Percentiles rank a stretch among this genome's conserved stretches.
Conservation (phyloP, 2,888 invertebrate genomes). For the Nomada goodeniana region DNA sequence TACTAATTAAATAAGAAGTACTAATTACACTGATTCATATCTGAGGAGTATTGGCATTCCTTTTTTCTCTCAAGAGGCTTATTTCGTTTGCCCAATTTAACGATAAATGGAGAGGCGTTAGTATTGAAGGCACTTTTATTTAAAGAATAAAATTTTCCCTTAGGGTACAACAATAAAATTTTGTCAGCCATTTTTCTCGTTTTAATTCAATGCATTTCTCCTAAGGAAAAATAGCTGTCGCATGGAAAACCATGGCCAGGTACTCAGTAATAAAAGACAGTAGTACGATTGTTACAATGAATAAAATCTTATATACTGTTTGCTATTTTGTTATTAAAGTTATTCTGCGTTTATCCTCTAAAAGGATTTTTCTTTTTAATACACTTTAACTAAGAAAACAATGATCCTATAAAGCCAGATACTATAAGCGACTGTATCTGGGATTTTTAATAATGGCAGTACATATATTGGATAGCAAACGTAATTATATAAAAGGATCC, state of each 20-base stretch:
- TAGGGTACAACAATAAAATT: conserved; percentile 75
- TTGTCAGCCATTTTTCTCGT: conserved; percentile 65
- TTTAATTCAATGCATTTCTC: conserved; percentile 45
- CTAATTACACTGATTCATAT: too few species aligned
- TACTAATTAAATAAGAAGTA: background rate
- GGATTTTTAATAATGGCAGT: conserved; percentile 66
- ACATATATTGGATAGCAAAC: conserved; percentile 54
- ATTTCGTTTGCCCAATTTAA: background rate
- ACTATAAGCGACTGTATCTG: conserved; percentile 42
- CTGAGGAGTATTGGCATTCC: too few species aligned
- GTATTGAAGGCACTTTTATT: conserved; percentile 81
- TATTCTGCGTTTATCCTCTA: conserved; percentile 52
- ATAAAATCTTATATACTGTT: conserved; percentile 54
- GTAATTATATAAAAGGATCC: conserved; percentile 39
- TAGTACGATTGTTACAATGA: conserved; percentile 47
- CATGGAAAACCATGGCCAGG: conserved; percentile 74
- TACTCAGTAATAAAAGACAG: conserved; percentile 67
- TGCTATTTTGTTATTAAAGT: conserved; percentile 42
- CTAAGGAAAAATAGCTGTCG: conserved; percentile 60
- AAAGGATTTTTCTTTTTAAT: conserved; percentile 28
- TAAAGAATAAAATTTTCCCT: conserved; percentile 75
- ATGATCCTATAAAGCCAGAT: conserved; percentile 48
- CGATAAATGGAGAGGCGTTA: conserved; percentile 39
- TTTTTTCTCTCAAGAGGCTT: background rate
- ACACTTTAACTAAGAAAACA: conserved; percentile 40